phyloP scores from a whole-genome alignment of 2,113 vertebrate genomes.

The Tupaia tana region DNA sequence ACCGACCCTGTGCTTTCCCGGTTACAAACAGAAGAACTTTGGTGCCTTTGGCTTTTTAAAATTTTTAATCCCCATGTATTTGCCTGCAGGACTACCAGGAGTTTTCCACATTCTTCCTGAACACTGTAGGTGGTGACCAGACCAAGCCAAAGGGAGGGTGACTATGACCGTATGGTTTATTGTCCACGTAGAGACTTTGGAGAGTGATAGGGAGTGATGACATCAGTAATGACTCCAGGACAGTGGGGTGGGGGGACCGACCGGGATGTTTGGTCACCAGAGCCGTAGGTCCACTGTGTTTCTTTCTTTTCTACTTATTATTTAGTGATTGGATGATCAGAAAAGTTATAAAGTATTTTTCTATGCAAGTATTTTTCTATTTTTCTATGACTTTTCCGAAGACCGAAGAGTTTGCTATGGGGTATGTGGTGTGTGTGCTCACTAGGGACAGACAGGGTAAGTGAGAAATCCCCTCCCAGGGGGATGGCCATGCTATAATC shows the following conservation, averaged over 20 bases:
- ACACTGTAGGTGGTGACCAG: not conserved
- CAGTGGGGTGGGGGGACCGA: not conserved
- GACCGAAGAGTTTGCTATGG: no score
- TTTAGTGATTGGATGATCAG: no score
- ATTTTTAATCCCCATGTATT: not conserved
- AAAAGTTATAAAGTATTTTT: no score
- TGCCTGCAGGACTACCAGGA: not conserved
- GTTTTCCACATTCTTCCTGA: constrained; percentile 1
- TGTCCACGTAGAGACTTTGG: not conserved
- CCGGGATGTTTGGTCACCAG: not conserved
- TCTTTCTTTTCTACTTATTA: no score
- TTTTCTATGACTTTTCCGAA: no score
- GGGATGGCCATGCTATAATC: no score
- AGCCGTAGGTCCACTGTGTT: not conserved
- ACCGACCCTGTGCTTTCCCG: not conserved
- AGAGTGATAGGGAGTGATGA: not conserved
- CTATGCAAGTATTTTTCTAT: no score
- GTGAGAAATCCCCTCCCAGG: no score
- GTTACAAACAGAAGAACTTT: not conserved
- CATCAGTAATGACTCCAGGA: not conserved
- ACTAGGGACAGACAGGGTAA: no score
- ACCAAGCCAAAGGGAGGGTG: not conserved
- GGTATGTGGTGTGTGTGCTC: no score
- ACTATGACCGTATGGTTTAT: not conserved
- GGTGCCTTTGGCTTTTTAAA: not conserved